Evolutionary conservation across 2,888 invertebrate species (phyloP).

Genomic region (Lycia hirtaria): DNA sequence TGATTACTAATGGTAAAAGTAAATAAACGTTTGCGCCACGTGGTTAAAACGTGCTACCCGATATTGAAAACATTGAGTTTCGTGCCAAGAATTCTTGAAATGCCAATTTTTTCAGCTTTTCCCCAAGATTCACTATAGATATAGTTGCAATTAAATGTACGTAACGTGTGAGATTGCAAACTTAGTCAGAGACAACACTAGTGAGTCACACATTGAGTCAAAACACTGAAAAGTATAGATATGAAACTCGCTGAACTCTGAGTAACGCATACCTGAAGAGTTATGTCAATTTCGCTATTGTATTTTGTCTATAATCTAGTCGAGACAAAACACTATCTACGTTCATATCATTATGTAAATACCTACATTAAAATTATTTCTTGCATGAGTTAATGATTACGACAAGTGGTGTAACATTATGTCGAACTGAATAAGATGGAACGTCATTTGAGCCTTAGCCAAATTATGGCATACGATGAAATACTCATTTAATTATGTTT

Average conservation of each 20-base stretch:
- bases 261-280: slow-evolving; percentile 57
- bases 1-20: slow-evolving; percentile 8
- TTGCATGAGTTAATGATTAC: background rate
- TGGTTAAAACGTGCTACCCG: slow-evolving; percentile 11
- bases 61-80: slow-evolving; percentile 15
- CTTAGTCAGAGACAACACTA: slow-evolving; percentile 71
- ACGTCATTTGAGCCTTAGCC: background rate
- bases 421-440: background rate
- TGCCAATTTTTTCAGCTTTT: slow-evolving; percentile 7
- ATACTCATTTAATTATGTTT: no score
- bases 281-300: slow-evolving; percentile 36
- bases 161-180: slow-evolving; percentile 56
- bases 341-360: slow-evolving; percentile 2
- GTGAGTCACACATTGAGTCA: slow-evolving; percentile 76
- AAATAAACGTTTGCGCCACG: slow-evolving; percentile 21
- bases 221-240: slow-evolving; percentile 67
- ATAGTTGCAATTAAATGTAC: slow-evolving; percentile 33
- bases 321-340: slow-evolving; percentile 1
- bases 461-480: background rate
- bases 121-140: slow-evolving; percentile 9
- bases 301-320: slow-evolving; percentile 6
- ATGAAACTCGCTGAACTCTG: slow-evolving; percentile 57
- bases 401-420: background rate
- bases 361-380: background rate
- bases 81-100: slow-evolving; percentile 22